phyloP scores from a whole-genome alignment of 2,113 vertebrate species.

The Ibidorhyncha struthersii region DNA sequence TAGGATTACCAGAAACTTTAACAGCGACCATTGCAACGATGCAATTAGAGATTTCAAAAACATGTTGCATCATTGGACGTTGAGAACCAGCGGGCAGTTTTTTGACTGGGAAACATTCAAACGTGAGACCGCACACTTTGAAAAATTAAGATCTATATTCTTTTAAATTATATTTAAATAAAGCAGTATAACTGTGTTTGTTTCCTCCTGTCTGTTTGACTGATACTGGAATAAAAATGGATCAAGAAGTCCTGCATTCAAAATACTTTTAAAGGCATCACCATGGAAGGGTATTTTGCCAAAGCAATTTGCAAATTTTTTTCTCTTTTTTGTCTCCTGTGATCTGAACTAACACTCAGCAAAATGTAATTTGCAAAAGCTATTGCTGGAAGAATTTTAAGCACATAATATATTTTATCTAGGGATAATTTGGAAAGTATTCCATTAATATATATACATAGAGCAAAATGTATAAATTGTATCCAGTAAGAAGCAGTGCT shows the following conservation, averaged over 20 bases:
- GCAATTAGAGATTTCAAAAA: slow-evolving; percentile 49
- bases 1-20: slow-evolving; percentile 35
- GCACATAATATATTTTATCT: slow-evolving; percentile 54
- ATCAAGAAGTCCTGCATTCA: neutral
- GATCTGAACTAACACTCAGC: neutral
- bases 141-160: slow-evolving; percentile 38
- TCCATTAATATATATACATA: slow-evolving; percentile 12
- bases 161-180: slow-evolving; percentile 57
- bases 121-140: slow-evolving; percentile 49
- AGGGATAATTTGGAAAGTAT: slow-evolving; percentile 45
- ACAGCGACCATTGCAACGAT: slow-evolving; percentile 51
- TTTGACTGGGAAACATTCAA: slow-evolving; percentile 33
- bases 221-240: neutral
- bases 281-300: neutral
- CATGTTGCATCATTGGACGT: neutral
- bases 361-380: neutral
- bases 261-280: neutral
- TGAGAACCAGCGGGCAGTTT: slow-evolving; percentile 33
- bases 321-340: neutral
- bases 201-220: slow-evolving; percentile 10
- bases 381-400: slow-evolving; percentile 36
- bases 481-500: slow-evolving; percentile 54
- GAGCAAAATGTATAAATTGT: slow-evolving; percentile 49
- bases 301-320: neutral
- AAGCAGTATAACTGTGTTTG: slow-evolving; percentile 1